phyloP scores from a whole-genome alignment of 2,113 vertebrate species.

The Falcunculus frontatus region DNA sequence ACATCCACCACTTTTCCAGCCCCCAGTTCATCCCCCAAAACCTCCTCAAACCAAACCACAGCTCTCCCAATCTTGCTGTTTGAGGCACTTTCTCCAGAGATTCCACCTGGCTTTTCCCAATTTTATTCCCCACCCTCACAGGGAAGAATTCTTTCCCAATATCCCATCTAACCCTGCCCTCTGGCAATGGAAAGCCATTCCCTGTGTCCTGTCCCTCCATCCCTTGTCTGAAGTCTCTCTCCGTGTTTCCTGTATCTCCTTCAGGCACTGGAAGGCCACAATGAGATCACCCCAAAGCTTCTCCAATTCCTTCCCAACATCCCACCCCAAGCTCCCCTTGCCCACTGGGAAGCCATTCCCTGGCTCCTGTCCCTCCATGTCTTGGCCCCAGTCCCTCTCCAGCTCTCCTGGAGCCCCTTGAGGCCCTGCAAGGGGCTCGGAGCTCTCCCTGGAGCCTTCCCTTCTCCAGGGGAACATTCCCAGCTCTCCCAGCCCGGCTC shows the following conservation, averaged over 20 bases:
- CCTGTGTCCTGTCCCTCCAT: neutral
- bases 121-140: neutral
- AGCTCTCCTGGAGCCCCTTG: neutral
- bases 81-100: neutral
- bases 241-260: neutral
- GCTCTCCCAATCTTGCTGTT: neutral
- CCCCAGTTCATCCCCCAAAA: neutral
- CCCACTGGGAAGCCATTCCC: no score
- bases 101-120: neutral
- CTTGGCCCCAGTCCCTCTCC: no score
- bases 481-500: neutral
- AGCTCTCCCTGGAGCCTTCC: neutral
- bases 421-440: neutral
- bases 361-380: no score
- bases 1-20: neutral
- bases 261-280: neutral
- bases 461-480: neutral
- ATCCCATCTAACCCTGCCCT: neutral
- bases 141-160: neutral
- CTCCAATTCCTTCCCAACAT: neutral
- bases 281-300: neutral
- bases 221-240: no score
- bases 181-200: neutral
- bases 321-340: no score
- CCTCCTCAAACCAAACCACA: neutral